A percentile compares a stretch with the other conserved stretches of the same genome.
These are phyloP conservation scores for Alligator mississippiensis DNA, from an alignment of 2,113 vertebrate genomes.

Conservation along the genomic window DNA sequence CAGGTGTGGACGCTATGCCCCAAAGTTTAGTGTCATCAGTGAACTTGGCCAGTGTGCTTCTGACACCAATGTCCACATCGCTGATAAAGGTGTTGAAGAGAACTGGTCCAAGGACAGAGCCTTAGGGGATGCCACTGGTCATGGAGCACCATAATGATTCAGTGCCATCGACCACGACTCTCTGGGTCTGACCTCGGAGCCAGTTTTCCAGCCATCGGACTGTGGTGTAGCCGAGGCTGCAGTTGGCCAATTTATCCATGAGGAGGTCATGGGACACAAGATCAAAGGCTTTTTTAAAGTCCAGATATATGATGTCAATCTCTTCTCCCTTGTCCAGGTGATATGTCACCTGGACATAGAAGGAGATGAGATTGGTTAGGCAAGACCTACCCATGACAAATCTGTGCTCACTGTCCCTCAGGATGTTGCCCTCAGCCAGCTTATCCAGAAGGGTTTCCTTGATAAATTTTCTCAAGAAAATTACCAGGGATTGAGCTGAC, in stretches of 20 bases:
- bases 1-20: neutral
- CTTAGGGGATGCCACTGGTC: neutral
- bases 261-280: neutral
- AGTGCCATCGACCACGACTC: neutral
- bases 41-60: neutral
- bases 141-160: neutral
- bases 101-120: neutral
- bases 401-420: neutral
- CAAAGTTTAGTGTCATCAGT: neutral
- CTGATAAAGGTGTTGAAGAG: neutral
- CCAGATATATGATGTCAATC: neutral
- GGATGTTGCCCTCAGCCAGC: neutral
- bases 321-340: neutral
- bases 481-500: too few species aligned
- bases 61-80: neutral
- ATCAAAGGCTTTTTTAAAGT: neutral
- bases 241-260: neutral
- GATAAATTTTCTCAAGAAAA: too few species aligned
- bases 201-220: neutral
- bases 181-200: neutral
- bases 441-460: too few species aligned
- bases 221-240: neutral
- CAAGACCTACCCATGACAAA: neutral
- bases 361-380: neutral
- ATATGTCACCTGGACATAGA: neutral